Percentiles rank a stretch among this genome's conserved stretches.
These are phyloP conservation scores for Sturnira hondurensis DNA, from an alignment of 2,113 vertebrate species.

Conservation along the genomic window DNA sequence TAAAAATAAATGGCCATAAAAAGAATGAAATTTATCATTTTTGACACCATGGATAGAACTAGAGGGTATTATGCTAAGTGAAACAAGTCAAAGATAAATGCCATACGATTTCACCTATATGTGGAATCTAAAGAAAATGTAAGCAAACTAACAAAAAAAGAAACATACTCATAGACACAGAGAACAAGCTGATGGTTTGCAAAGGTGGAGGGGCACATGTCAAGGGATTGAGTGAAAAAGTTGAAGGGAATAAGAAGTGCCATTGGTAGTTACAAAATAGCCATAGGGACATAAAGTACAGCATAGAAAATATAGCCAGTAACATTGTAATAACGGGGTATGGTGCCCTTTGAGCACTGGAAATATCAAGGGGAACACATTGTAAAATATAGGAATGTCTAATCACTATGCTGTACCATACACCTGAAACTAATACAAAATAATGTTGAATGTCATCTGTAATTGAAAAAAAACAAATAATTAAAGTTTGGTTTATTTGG, in stretches of 20 bases:
- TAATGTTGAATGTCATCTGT: neutral
- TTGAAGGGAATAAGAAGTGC: neutral
- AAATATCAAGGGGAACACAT: neutral
- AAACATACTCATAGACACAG: neutral
- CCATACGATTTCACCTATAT: neutral
- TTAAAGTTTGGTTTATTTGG: neutral
- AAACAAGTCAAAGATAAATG: neutral
- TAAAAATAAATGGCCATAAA: neutral
- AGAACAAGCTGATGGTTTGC: neutral
- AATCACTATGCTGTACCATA: neutral
- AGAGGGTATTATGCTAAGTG: neutral
- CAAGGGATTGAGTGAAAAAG: neutral
- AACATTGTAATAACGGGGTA: neutral
- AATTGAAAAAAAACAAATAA: neutral
- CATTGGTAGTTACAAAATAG: neutral
- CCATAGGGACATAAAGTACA: neutral
- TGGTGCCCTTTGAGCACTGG: neutral
- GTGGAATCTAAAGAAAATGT: neutral
- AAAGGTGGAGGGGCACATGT: neutral
- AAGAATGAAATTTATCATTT: neutral
- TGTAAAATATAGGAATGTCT: neutral
- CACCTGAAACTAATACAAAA: neutral
- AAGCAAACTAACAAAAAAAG: neutral
- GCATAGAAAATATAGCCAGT: neutral
- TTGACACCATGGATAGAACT: neutral